Evolutionary conservation across 2,797 vertebrate species (phyloP).

Genomic region (Eulemur coronatus): DNA sequence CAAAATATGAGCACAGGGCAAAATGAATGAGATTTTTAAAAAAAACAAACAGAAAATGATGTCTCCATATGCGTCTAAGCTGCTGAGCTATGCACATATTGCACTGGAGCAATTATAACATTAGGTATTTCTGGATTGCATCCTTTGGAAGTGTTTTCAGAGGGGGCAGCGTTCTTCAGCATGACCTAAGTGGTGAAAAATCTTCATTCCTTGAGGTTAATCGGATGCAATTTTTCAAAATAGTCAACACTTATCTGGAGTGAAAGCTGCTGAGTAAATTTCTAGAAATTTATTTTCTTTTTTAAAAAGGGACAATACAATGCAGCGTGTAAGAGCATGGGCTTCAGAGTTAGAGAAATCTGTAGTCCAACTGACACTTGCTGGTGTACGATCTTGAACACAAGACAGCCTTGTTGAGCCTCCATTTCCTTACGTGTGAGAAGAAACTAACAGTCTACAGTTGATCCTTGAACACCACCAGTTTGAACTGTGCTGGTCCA

Average conservation of each 20-base stretch:
- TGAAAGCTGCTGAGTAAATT: not conserved
- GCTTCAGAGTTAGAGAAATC: not conserved
- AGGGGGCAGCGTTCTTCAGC: not conserved
- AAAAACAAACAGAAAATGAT: not conserved
- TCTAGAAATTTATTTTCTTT: not conserved
- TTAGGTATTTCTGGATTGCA: not conserved
- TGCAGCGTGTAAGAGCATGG: not conserved
- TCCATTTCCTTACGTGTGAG: not conserved
- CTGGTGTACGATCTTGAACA: not conserved
- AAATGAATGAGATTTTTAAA: not conserved
- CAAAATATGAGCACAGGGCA: not conserved
- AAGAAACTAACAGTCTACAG: not conserved
- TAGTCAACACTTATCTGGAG: not conserved
- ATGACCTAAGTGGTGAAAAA: not conserved
- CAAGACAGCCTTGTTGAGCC: not conserved
- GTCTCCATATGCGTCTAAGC: not conserved
- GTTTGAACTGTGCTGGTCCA: not conserved
- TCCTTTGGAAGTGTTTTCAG: not conserved
- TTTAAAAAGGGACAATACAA: not conserved
- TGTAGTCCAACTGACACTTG: not conserved
- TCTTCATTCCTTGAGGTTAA: not conserved
- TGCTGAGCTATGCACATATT: rapidly evolving
- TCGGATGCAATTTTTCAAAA: not conserved
- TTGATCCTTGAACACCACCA: not conserved
- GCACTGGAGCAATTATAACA: not conserved